A percentile compares a stretch with the other conserved stretches of the same genome.
phyloP scores from a whole-genome alignment of 2,888 invertebrate genomes.

The Danaus chrysippus region DNA sequence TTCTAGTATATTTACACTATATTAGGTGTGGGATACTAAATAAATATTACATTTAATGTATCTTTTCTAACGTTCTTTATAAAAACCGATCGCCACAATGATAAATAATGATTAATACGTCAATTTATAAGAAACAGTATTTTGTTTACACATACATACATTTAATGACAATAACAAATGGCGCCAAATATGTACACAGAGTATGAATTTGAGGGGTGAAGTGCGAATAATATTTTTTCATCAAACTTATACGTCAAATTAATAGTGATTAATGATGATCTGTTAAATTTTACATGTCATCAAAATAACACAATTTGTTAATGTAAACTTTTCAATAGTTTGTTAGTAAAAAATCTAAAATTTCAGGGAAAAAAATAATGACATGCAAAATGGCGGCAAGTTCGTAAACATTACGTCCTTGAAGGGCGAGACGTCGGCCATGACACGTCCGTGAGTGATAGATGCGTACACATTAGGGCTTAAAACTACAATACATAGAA shows the following conservation, averaged over 20 bases:
- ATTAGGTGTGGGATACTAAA: too few relatives aligned
- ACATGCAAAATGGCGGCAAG: conserved; percentile 3
- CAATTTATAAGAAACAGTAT: not conserved
- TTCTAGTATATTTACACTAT: too few relatives aligned
- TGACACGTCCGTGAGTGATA: not conserved
- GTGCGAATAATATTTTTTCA: not conserved
- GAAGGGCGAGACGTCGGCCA: conserved; percentile 3
- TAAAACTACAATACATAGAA: too few relatives aligned
- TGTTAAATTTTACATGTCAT: not conserved
- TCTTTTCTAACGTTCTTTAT: too few relatives aligned
- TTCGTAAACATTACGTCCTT: conserved; percentile 4
- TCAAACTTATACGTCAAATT: not conserved
- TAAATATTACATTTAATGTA: too few relatives aligned
- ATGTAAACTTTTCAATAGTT: too few relatives aligned
- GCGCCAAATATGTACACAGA: conserved; percentile 4
- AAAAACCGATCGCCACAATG: too few relatives aligned
- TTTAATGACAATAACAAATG: not conserved
- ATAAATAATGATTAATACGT: too few relatives aligned
- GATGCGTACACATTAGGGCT: not conserved
- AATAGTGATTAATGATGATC: too few relatives aligned
- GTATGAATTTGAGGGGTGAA: not conserved
- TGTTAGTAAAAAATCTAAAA: too few relatives aligned
- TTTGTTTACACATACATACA: not conserved
- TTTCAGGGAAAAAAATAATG: not conserved
- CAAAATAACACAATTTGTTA: not conserved